These are phyloP conservation scores for Amazona vittata DNA, from an alignment of 2,113 vertebrate species.

Conservation along the genomic window DNA sequence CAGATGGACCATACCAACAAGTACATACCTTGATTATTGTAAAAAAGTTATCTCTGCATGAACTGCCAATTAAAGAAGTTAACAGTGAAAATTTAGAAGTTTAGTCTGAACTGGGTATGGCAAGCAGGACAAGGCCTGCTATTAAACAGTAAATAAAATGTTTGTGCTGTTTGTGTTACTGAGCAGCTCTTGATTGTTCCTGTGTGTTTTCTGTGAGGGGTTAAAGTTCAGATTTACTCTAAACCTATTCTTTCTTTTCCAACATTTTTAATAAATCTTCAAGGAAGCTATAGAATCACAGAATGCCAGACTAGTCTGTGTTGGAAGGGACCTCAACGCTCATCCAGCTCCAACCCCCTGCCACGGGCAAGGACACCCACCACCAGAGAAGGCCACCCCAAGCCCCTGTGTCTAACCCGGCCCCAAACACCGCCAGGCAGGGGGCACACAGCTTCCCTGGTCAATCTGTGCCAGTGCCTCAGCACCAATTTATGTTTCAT, in stretches of 20 bases:
- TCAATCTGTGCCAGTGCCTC: neutral
- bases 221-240: neutral
- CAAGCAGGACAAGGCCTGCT: neutral
- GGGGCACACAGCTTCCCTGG: neutral
- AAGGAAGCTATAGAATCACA: neutral
- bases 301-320: neutral
- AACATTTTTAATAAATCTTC: neutral
- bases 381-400: too few species aligned
- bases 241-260: neutral
- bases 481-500: neutral
- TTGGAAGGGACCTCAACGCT: neutral
- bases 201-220: neutral
- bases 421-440: neutral
- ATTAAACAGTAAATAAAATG: neutral
- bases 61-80: neutral
- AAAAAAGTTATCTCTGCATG: neutral
- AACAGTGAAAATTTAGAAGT: neutral
- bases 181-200: neutral
- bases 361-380: too few species aligned
- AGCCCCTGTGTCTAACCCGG: neutral
- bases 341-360: too few species aligned
- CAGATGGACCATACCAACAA: accelerated
- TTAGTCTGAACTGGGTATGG: neutral
- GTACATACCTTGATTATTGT: neutral
- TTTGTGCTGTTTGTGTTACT: accelerated